These are phyloP conservation scores for Grantiella picta DNA, from an alignment of 2,113 vertebrate genomes.

Conservation along the genomic window DNA sequence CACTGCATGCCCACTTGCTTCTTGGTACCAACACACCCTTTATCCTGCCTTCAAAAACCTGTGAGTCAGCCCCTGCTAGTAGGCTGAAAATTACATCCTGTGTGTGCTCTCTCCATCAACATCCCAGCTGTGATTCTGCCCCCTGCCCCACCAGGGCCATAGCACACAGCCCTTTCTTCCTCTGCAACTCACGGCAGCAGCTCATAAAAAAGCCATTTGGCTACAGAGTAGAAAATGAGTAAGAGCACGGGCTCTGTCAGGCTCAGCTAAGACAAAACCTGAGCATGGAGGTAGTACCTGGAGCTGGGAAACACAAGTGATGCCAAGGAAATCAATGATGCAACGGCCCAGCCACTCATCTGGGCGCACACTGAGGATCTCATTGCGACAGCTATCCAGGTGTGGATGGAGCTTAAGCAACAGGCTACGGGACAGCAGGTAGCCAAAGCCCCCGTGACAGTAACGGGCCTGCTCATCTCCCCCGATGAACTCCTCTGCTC, in stretches of 20 bases:
- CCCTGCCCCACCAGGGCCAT: rapidly evolving
- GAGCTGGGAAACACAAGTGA: slow-evolving; percentile 86
- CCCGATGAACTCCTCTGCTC: slow-evolving; percentile 92
- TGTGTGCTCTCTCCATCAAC: not conserved
- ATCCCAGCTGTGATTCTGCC: not conserved
- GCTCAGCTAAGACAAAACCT: not conserved
- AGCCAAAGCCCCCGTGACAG: slow-evolving; percentile 94
- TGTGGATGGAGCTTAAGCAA: slow-evolving; percentile 85
- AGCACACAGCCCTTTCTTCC: not conserved
- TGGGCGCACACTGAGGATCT: slow-evolving; percentile 91
- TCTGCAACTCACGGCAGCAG: not conserved
- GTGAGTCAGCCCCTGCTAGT: not conserved
- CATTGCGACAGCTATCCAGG: slow-evolving; percentile 90
- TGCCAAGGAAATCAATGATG: slow-evolving; percentile 91
- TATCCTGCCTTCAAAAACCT: not conserved
- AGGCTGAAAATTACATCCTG: not conserved
- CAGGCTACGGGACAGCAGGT: slow-evolving; percentile 90
- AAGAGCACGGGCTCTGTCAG: not conserved
- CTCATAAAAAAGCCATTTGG: not conserved
- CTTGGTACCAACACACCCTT: not conserved
- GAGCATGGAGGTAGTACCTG: slow-evolving; percentile 76
- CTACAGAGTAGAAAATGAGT: not conserved
- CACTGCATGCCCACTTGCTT: not conserved
- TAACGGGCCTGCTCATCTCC: slow-evolving; percentile 89
- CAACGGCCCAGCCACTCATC: slow-evolving; percentile 98